These are phyloP conservation scores for Mola mola DNA, from an alignment of 2,113 vertebrate genomes.

Conservation along the genomic window DNA sequence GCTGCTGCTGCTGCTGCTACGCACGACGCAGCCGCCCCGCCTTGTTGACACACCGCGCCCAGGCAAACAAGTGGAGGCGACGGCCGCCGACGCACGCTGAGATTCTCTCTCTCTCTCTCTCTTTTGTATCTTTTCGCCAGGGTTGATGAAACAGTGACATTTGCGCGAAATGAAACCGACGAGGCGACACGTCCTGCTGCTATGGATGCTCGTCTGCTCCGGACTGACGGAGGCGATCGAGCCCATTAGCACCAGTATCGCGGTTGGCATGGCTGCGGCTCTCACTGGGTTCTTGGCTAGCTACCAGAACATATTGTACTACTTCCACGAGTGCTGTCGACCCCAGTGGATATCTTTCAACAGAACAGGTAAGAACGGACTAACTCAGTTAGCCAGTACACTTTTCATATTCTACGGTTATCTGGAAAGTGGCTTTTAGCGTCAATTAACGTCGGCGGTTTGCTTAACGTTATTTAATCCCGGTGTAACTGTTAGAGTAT, in stretches of 20 bases:
- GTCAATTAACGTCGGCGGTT: not conserved
- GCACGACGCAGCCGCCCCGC: not conserved
- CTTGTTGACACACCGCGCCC: not conserved
- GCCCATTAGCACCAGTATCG: conserved; percentile 81
- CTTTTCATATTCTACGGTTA: no score
- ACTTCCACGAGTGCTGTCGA: conserved; percentile 82
- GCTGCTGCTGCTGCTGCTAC: not conserved
- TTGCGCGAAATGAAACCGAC: conserved; percentile 43
- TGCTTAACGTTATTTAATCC: not conserved
- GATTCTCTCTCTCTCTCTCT: no score
- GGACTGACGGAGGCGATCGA: conserved; percentile 66
- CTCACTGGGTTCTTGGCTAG: conserved; percentile 79
- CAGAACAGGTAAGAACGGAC: conserved; percentile 79
- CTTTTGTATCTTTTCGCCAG: fast-evolving
- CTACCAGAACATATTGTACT: conserved; percentile 76
- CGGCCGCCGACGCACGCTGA: no score
- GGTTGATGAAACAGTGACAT: not conserved
- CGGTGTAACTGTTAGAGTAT: not conserved
- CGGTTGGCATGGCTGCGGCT: conserved; percentile 81
- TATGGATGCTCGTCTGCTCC: conserved; percentile 46
- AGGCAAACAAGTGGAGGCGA: fast-evolving
- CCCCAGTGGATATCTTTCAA: conserved; percentile 82
- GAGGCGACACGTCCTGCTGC: conserved; percentile 33
- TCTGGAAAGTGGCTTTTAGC: no score
- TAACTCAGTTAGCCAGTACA: no score